phyloP scores from a whole-genome alignment of 2,113 vertebrate genomes.

The Smithornis capensis region DNA sequence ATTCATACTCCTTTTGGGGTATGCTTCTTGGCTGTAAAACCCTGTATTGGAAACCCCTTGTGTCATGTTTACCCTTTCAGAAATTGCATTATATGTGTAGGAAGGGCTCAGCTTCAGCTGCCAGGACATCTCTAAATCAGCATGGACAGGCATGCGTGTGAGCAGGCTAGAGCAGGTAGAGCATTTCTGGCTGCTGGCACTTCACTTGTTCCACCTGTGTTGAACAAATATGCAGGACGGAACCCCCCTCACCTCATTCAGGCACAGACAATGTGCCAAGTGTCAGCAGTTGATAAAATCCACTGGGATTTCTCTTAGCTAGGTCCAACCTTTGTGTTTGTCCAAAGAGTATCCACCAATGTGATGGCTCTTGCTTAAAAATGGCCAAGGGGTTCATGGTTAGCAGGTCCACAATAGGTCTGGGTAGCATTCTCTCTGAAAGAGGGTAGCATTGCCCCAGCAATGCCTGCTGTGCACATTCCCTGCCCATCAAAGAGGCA shows the following conservation, averaged over 20 bases:
- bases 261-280: fast-evolving
- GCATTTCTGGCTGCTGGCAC: neutral
- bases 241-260: neutral
- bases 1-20: neutral
- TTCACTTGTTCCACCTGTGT: fast-evolving
- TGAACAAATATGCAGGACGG: neutral
- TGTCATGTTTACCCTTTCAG: neutral
- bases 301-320: neutral
- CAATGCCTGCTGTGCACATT: neutral
- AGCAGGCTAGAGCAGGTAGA: neutral
- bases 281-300: neutral
- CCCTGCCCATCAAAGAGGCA: neutral
- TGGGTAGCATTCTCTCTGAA: fast-evolving
- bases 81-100: neutral
- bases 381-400: fast-evolving
- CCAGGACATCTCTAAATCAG: neutral
- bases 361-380: neutral
- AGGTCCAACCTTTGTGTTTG: neutral
- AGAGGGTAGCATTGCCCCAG: neutral
- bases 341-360: neutral
- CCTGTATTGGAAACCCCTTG: neutral
- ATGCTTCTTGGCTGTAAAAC: neutral
- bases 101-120: neutral
- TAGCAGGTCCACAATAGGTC: neutral
- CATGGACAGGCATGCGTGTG: neutral